Evolutionary conservation across 2,888 invertebrate genomes (phyloP).

Genomic region (Lochmaea crataegi): DNA sequence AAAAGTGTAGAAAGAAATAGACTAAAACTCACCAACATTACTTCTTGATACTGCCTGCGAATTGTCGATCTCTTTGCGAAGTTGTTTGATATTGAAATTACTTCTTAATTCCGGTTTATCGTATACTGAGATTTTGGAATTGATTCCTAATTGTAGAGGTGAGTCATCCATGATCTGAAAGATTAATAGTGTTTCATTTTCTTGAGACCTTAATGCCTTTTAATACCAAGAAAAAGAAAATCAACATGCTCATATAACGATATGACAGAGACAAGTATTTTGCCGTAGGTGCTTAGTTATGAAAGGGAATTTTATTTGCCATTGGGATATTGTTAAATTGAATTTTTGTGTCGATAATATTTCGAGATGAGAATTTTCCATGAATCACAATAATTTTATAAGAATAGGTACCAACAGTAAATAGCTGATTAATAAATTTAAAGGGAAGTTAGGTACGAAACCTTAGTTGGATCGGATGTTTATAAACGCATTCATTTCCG

Average conservation of each 20-base stretch:
- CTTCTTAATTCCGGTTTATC: conserved; percentile 52
- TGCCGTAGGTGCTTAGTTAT: too few relatives aligned
- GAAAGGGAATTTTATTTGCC: too few relatives aligned
- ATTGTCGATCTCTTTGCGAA: conserved; percentile 51
- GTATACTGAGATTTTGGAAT: conserved; percentile 22
- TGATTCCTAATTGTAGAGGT: conserved; percentile 17
- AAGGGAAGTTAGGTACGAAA: too few relatives aligned
- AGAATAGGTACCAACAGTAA: too few relatives aligned
- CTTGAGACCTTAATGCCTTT: neutral
- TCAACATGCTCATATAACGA: neutral
- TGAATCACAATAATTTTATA: too few relatives aligned
- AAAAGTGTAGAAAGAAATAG: neutral
- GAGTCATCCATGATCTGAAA: conserved; percentile 27
- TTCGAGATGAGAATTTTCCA: too few relatives aligned
- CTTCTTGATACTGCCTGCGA: conserved; percentile 8
- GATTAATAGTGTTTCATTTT: conserved; percentile 25
- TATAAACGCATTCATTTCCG: too few relatives aligned
- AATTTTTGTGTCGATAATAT: too few relatives aligned
- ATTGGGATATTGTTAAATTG: too few relatives aligned
- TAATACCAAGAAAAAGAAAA: neutral
- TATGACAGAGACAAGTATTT: too few relatives aligned
- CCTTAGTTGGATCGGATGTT: too few relatives aligned
- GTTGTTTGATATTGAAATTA: conserved; percentile 55
- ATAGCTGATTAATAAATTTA: too few relatives aligned
- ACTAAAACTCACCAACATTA: conserved; percentile 16